Conservation (phyloP, 2,113 vertebrate species). For the Paradisaea rubra region DNA sequence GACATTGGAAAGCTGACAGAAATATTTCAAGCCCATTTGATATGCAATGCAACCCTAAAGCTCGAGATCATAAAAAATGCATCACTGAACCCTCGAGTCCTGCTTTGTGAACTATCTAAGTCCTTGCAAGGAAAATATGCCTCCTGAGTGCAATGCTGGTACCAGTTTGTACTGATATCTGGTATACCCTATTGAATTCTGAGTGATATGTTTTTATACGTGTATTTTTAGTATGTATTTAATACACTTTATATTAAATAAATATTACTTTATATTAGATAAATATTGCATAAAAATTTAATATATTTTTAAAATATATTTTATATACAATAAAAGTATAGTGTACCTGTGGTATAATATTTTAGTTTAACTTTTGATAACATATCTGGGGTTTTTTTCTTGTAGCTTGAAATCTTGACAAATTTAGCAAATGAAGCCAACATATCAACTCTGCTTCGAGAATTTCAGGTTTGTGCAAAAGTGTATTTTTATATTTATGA, state of each 20-base stretch:
- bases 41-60: not conserved
- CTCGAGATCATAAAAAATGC: not conserved
- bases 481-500: not conserved
- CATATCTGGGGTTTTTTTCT: not conserved
- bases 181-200: not conserved
- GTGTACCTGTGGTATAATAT: not conserved
- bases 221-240: no score
- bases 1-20: not conserved
- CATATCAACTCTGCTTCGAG: conserved; percentile 92
- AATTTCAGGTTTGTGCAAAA: conserved; percentile 86
- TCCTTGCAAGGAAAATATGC: not conserved
- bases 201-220: not conserved
- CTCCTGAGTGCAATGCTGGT: not conserved
- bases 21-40: not conserved
- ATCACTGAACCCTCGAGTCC: not conserved
- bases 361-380: not conserved
- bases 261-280: no score
- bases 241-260: no score
- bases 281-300: no score
- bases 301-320: not conserved
- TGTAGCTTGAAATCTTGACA: conserved; percentile 93
- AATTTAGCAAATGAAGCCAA: conserved; percentile 94
- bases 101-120: not conserved
- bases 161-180: not conserved
- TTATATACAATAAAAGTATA: not conserved